Evolutionary conservation across 2,797 vertebrate species (phyloP), one percentile per base, ranked within the genome.

Genomic region (Ctenopoma kingsleyae): DNA sequence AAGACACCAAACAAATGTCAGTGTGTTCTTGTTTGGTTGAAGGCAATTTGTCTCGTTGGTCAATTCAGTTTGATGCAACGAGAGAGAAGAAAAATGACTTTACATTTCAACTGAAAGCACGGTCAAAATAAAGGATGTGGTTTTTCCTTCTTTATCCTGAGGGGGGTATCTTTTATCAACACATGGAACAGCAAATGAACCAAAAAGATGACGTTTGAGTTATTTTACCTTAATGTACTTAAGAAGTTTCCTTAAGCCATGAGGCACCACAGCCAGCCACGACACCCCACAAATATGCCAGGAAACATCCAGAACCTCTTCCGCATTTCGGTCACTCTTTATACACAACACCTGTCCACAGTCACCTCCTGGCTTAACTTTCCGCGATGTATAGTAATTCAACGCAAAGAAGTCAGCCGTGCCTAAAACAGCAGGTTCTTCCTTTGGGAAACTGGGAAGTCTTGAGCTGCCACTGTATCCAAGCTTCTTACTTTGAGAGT

Each of bases 341-440:
- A 94, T 56, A 62, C 83, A 83, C 52, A 87, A 38, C 6, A 49
- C 78, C 52, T 66, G 36, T 22, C 61, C 22, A 9, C 55, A 13
- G 6, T 76, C 86, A 40, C 85, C 78, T 35, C 83, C 65, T 35
- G 89, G 15, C 78, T 68, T 93, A 41, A 95, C 90, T 81, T 94
- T 94, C 15, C 93, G 85, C 48, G 95, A 89, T 0, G 94, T 95
- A 13, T 96, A 97, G 85, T 95, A 95, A 54, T 97, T 96, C 35
- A 97, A 64, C 1, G 94, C 93, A 73, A 97, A 97, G 75, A 96
- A 97, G 85, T 96, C 95, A 0, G 93, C 94, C 1, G 95, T 95
- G 67, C 94, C 94, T 73, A 94, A 78, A 71, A 95, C 70, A 2
- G 54, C 20, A 0, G 89, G 92, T 57, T 94, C 92, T 0, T 79